phyloP scores from a whole-genome alignment of 2,113 vertebrate species.

The Neogale vison region DNA sequence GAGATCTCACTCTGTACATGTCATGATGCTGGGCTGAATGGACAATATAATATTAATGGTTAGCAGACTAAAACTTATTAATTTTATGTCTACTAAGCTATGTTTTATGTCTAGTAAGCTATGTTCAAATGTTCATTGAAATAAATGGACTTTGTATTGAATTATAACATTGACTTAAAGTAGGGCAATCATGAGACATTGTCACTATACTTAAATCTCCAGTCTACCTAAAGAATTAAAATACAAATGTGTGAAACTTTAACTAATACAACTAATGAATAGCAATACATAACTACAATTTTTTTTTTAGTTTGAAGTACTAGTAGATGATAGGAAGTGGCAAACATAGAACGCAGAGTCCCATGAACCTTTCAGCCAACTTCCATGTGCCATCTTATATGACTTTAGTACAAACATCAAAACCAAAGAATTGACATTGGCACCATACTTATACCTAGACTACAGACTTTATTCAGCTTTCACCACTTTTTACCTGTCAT shows the following conservation, averaged over 20 bases:
- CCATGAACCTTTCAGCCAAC: neutral
- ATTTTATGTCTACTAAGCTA: neutral
- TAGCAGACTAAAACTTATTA: neutral
- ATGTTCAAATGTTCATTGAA: neutral
- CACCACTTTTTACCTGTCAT: neutral
- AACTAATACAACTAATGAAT: neutral
- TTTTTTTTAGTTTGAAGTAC: neutral
- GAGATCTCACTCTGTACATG: neutral
- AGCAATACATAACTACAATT: neutral
- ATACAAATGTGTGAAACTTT: neutral
- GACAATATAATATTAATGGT: neutral
- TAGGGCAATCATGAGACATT: neutral
- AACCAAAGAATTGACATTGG: neutral
- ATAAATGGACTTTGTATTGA: conserved; percentile 1
- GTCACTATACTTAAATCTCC: neutral
- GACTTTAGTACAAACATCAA: neutral
- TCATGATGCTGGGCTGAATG: neutral
- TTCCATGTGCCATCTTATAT: neutral
- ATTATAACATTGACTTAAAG: neutral
- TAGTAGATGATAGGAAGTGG: neutral
- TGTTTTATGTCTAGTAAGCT: neutral
- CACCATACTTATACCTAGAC: neutral
- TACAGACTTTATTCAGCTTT: neutral
- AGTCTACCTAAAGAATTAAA: neutral
- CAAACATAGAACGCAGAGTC: neutral